Evolutionary conservation across 2,797 vertebrate genomes (phyloP), one percentile per base, ranked within the genome.

Genomic region (Leuciscus waleckii): DNA sequence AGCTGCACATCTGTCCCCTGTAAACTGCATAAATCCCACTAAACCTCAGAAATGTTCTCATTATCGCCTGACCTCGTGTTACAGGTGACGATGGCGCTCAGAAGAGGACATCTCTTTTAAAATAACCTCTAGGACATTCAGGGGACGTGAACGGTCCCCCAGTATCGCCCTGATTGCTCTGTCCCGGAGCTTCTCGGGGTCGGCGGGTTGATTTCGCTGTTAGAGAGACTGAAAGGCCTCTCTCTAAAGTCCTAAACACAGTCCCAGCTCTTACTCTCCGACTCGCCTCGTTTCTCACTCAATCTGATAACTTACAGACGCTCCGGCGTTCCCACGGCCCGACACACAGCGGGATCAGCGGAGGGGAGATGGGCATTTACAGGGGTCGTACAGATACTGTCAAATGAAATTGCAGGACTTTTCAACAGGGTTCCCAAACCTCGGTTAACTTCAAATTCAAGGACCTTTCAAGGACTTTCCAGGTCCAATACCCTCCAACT

Each of bases 1-100:
- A 86, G 69, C 29, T 51, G 78, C 61, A 29, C 78, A 80, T 81
- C 56, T 79, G 63, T 43, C 32, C 58, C 29, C 35, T 37, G 16
- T 9, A 58, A 5, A 16, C 13, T 1, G 17, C 16, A 61, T 43
- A 21, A 46, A 56, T 73, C 3, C 17, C 14, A 23, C 17, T 4
- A 32, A 81, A 56, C 14, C 21, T 68, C 46, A 51, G 37, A 35
- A 68, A 69, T 0, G 2, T 5, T 21, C 11, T 70, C 29, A 54
- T 70, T n/a, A 41, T 13, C 2, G 9, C 37, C 39, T 23, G 58
- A 65, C 17, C 19, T 46, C 26, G 13, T 32, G 77, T 46, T 32
- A 32, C 39, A 65, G 58, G 56, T 43, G 56, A 56, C 10, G 10
- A 10, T 10, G 63, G 29, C 11, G 80, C 16, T 68, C 68, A 41